Evolutionary conservation across 2,113 vertebrate genomes (phyloP), one percentile per base, ranked within the genome.

Genomic region (Pluvianellus socialis): DNA sequence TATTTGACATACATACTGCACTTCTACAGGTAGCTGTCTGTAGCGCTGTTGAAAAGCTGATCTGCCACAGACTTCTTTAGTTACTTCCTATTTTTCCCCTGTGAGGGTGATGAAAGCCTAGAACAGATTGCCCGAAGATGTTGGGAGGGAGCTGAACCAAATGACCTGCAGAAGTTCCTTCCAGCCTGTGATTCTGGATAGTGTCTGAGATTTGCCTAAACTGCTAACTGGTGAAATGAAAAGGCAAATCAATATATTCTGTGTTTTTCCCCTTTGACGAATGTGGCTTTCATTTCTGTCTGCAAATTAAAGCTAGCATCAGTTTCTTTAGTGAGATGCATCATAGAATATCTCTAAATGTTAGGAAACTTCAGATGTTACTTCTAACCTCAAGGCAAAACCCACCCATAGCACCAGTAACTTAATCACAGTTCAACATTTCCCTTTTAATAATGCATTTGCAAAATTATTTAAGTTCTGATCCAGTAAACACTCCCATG

Each of bases 381-480:
- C 24, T 65, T 70, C 17, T 62, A 35, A 52, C 28, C 55, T 85
- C 6, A 68, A 42, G 28, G 21, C 5, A 63, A 67, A 79, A n/a
- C 6, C 8, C 30, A 53, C 14, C 58, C 10, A 4, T 16, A 66
- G 13, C 42, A 38, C 9, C 9, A 28, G 22, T n/a, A 67, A 24
- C 12, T 9, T 40, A 22, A 23, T 6, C 0, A 1, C 0, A 0
- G 42, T 66, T 88, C 23, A 72, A 2, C 11, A 15, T 50, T 50
- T 58, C 33, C 16, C 4, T 79, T 47, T 49, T 8, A 71, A 53
- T 20, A 10, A 2, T 19, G 15, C 7, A 19, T 71, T 30, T 62
- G n/a, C 15, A 68, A 59, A 70, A 35, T n/a, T 0, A 15, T 73
- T 56, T 77, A 32, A 26, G 12, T 73, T 80, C 12, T 93, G 32